Conservation (phyloP, 2,888 invertebrate species). For the Lissonota sp. region DNA sequence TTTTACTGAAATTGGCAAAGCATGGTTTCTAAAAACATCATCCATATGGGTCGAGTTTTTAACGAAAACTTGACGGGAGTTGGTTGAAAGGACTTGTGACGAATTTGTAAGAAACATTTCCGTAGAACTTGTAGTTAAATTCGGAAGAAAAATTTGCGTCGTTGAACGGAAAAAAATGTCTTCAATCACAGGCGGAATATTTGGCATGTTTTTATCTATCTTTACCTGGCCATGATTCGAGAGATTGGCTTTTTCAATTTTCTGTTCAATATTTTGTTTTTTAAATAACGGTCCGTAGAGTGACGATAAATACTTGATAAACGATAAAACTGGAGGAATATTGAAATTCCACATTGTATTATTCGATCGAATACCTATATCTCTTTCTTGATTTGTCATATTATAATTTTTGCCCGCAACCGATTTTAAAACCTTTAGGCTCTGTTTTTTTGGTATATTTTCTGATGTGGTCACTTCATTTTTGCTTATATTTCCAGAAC, state of each 20-base stretch:
- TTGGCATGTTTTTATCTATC: background rate
- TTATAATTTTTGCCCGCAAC: no score
- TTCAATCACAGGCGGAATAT: background rate
- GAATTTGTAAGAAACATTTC: background rate
- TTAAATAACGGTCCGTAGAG: background rate
- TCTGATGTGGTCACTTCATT: no score
- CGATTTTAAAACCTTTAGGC: no score
- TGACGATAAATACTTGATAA: background rate
- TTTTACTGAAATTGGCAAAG: background rate
- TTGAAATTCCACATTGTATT: conserved; percentile 11
- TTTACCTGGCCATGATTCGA: background rate
- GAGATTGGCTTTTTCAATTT: background rate
- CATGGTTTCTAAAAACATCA: background rate
- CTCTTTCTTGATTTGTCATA: no score
- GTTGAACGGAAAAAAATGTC: background rate
- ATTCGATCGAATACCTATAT: conserved; percentile 2
- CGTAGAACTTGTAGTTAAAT: background rate
- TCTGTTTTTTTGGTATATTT: no score
- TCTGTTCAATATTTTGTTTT: background rate
- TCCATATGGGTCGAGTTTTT: background rate
- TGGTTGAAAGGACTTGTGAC: background rate
- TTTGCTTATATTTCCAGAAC: no score
- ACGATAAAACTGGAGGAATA: background rate
- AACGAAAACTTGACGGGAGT: background rate
- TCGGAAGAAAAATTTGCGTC: background rate